Evolutionary conservation across 64 coral and sea anemone species (phyloP).

Genomic region (Montipora capricornis): DNA sequence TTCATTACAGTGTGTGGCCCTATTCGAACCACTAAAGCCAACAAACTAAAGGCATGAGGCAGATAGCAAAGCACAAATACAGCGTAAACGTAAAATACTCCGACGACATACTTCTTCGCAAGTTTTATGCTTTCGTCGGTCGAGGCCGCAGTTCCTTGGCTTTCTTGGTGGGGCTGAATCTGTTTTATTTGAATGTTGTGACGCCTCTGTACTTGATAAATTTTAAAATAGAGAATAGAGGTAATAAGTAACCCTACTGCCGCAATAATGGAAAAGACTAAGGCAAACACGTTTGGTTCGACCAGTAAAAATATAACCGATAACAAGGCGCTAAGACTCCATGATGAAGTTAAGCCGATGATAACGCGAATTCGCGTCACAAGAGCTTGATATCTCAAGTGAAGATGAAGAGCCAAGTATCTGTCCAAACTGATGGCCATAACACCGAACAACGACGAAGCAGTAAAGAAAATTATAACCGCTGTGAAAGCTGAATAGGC

Average conservation of each 20-base stretch:
- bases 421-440: background rate
- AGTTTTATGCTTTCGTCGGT: background rate
- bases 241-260: background rate
- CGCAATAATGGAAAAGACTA: background rate
- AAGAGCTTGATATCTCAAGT: conserved; percentile 16
- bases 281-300: background rate
- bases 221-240: conserved; percentile 17
- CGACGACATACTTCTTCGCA: conserved; percentile 10
- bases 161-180: background rate
- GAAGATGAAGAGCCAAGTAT: conserved; percentile 25
- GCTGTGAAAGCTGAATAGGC: background rate
- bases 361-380: background rate
- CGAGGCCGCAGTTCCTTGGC: background rate
- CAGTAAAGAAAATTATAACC: conserved; percentile 28
- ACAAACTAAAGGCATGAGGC: conserved; percentile 16
- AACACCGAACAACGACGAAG: conserved; percentile 17
- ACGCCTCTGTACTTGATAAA: conserved; percentile 11
- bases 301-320: conserved; percentile 13
- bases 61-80: conserved; percentile 26
- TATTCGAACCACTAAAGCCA: background rate
- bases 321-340: background rate
- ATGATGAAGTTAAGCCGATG: background rate
- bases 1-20: background rate
- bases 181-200: background rate
- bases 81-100: background rate